These are phyloP conservation scores for Cyanoliseus patagonus DNA, from an alignment of 2,113 vertebrate genomes.

Conservation along the genomic window DNA sequence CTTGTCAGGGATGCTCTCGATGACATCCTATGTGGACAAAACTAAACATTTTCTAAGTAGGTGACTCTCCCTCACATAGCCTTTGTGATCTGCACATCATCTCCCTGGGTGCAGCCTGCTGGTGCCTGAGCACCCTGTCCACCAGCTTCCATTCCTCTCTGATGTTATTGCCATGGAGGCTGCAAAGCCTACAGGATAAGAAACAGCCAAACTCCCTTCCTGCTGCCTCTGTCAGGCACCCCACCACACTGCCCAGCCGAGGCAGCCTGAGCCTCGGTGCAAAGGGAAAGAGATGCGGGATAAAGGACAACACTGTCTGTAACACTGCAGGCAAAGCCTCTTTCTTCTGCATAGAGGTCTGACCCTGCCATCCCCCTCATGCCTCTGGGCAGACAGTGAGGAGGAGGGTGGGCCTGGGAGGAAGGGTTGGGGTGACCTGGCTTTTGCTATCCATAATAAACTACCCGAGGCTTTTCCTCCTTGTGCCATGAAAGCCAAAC, in stretches of 20 bases:
- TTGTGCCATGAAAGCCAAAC: accelerated
- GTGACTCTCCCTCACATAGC: neutral
- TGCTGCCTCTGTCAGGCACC: neutral
- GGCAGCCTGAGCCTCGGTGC: accelerated
- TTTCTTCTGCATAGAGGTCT: neutral
- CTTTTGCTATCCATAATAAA: too few relatives aligned
- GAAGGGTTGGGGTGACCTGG: neutral
- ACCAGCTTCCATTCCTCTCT: neutral
- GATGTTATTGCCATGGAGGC: accelerated
- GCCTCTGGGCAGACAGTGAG: neutral
- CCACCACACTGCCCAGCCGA: accelerated
- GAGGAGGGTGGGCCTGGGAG: neutral
- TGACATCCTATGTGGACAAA: neutral
- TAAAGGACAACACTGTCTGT: accelerated
- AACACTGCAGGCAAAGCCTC: accelerated
- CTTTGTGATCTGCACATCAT: neutral
- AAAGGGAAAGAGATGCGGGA: accelerated
- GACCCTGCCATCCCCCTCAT: accelerated
- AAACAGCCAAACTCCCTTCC: neutral
- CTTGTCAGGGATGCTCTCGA: neutral
- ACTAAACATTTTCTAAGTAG: neutral
- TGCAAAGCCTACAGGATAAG: neutral
- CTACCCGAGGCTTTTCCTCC: neutral
- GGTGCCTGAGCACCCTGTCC: neutral
- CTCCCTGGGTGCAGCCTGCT: neutral